Conservation (phyloP, 1,140 invertebrate species). For the Orchesella cincta region DNA sequence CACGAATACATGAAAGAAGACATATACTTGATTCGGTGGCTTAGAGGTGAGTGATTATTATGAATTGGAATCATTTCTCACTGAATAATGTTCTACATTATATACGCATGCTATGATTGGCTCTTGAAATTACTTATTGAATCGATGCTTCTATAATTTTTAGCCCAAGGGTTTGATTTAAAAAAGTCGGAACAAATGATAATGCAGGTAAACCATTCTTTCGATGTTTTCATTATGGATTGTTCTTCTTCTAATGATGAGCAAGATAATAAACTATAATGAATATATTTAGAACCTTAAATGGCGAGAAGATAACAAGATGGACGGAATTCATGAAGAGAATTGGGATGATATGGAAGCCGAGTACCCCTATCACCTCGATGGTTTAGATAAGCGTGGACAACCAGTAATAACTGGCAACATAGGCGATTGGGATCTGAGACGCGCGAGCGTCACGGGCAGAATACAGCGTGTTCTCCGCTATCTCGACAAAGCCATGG, state of each 20-base stretch:
- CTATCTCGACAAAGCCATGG: constrained; percentile 21
- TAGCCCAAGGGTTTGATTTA: background rate
- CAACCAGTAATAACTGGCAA: constrained; percentile 15
- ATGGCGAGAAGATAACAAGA: constrained; percentile 11
- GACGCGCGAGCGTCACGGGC: background rate
- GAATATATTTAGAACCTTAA: background rate
- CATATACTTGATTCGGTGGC: background rate
- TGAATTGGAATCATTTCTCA: background rate
- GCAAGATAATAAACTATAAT: background rate
- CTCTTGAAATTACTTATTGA: background rate
- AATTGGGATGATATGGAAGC: constrained; percentile 5
- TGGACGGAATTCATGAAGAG: constrained; percentile 9
- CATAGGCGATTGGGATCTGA: constrained; percentile 3
- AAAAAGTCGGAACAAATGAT: background rate
- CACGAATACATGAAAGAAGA: constrained; percentile 17
- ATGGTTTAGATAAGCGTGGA: constrained; percentile 7
- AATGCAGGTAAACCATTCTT: background rate
- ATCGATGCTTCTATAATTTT: background rate
- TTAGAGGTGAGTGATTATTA: background rate
- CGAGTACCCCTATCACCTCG: background rate
- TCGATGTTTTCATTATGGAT: background rate
- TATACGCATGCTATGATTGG: background rate
- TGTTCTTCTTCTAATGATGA: background rate
- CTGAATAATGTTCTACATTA: background rate
- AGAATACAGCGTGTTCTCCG: constrained; percentile 20